Percentiles rank a stretch among this genome's conserved stretches.
Evolutionary conservation across 2,113 vertebrate genomes (phyloP).

Genomic region (Trochalopteron elliotii): DNA sequence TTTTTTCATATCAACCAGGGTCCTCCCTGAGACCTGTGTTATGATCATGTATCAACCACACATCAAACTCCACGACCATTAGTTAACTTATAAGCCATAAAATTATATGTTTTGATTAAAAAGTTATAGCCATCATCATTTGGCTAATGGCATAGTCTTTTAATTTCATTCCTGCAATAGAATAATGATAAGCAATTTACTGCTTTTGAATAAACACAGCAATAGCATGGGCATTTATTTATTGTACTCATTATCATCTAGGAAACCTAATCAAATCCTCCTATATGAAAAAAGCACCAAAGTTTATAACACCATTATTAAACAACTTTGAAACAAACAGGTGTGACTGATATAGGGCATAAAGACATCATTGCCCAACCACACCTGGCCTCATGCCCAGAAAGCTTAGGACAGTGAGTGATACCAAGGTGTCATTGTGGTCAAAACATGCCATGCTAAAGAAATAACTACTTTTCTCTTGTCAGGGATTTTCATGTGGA

Average conservation of each 20-base stretch:
- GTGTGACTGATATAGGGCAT: not conserved
- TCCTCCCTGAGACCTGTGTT: not conserved
- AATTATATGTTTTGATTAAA: slow-evolving; percentile 53
- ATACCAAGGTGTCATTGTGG: not conserved
- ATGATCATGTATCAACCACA: not conserved
- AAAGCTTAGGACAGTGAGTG: not conserved
- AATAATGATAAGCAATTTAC: slow-evolving; percentile 36
- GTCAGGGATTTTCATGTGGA: not conserved
- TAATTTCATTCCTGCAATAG: slow-evolving; percentile 22
- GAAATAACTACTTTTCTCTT: not conserved
- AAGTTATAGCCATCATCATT: slow-evolving; percentile 32
- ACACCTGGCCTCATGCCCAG: not conserved
- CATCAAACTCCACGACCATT: not conserved
- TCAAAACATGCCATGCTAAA: not conserved
- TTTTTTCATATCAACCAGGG: not conserved
- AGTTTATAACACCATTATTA: not conserved
- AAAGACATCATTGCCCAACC: not conserved
- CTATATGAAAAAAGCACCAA: not conserved
- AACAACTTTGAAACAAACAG: not conserved
- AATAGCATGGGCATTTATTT: not conserved
- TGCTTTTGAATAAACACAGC: not conserved
- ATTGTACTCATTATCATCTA: slow-evolving; percentile 23
- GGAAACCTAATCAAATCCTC: slow-evolving; percentile 8
- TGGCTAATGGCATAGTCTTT: slow-evolving; percentile 6
- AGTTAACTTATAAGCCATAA: slow-evolving; percentile 44